These are phyloP conservation scores for Ctenoplectra terminalis DNA, from an alignment of 1,140 invertebrate species.

Conservation along the genomic window DNA sequence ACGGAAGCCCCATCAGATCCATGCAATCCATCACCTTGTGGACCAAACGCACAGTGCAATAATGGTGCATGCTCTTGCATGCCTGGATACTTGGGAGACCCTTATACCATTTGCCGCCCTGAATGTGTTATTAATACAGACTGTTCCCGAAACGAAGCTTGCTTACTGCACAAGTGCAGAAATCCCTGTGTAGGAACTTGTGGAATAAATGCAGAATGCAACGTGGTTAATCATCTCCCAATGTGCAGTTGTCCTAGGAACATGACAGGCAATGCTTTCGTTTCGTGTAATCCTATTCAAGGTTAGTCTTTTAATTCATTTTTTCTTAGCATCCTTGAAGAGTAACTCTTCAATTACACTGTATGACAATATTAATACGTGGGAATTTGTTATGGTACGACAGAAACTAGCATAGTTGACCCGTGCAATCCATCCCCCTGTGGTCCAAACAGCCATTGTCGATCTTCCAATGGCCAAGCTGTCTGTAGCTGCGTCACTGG, in stretches of 20 bases:
- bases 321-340: too few species aligned
- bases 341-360: background rate
- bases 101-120: slow-evolving; percentile 85
- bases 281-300: slow-evolving; percentile 82
- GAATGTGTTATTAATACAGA: slow-evolving; percentile 89
- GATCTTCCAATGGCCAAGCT: slow-evolving; percentile 85
- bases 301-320: slow-evolving; percentile 69
- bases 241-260: slow-evolving; percentile 88
- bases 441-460: slow-evolving; percentile 87
- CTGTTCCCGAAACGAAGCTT: slow-evolving; percentile 88
- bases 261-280: slow-evolving; percentile 88
- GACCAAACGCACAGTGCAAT: slow-evolving; percentile 85
- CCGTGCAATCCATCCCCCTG: slow-evolving; percentile 87
- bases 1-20: slow-evolving; percentile 78
- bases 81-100: slow-evolving; percentile 87
- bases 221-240: slow-evolving; percentile 89
- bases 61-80: slow-evolving; percentile 86
- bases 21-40: slow-evolving; percentile 87
- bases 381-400: background rate
- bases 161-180: slow-evolving; percentile 87
- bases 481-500: slow-evolving; percentile 87
- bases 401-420: slow-evolving; percentile 76
- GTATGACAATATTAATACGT: background rate
- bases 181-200: slow-evolving; percentile 89
- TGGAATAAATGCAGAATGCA: slow-evolving; percentile 88